Evolutionary conservation across 2,888 invertebrate genomes (phyloP).

Genomic region (Amphipyra berbera): DNA sequence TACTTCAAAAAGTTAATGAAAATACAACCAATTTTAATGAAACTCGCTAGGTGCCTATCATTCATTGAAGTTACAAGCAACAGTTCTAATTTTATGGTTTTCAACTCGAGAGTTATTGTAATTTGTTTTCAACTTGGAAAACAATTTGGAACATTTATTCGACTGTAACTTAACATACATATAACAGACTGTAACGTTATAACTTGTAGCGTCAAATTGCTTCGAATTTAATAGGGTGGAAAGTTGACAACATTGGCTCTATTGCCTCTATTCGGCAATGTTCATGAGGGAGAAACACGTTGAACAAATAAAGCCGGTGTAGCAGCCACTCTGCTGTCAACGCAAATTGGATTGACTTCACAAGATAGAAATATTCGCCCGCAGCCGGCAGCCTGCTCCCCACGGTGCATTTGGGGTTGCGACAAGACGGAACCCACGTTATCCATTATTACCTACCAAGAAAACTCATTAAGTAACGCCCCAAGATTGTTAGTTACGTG

Average conservation of each 20-base stretch:
- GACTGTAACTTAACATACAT: conserved; percentile 32
- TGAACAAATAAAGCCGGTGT: conserved; percentile 77
- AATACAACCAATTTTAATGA: conserved; percentile 51
- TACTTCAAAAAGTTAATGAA: conserved; percentile 50
- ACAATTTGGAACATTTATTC: conserved; percentile 51
- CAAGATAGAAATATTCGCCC: conserved; percentile 71
- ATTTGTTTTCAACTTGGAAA: conserved; percentile 51
- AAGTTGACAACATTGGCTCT: conserved; percentile 62
- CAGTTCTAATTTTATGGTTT: conserved; percentile 57
- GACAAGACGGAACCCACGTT: conserved; percentile 38
- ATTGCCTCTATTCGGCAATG: conserved; percentile 64
- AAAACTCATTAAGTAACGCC: conserved; percentile 36
- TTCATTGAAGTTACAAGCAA: conserved; percentile 49
- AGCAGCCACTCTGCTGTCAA: conserved; percentile 74
- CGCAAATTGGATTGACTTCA: conserved; percentile 82
- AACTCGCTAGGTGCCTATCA: conserved; percentile 45
- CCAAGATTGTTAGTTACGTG: conserved; percentile 11
- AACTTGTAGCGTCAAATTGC: conserved; percentile 41
- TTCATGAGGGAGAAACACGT: conserved; percentile 64
- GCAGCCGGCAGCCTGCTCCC: conserved; percentile 45
- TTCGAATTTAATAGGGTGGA: conserved; percentile 52
- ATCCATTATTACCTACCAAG: conserved; percentile 30
- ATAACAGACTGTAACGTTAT: conserved; percentile 22
- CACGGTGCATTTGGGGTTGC: conserved; percentile 64
- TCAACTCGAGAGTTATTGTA: conserved; percentile 49